A percentile compares a stretch with the other conserved stretches of the same genome.
These are phyloP conservation scores for Sturnus vulgaris DNA, from an alignment of 2,113 vertebrate genomes.

Conservation along the genomic window DNA sequence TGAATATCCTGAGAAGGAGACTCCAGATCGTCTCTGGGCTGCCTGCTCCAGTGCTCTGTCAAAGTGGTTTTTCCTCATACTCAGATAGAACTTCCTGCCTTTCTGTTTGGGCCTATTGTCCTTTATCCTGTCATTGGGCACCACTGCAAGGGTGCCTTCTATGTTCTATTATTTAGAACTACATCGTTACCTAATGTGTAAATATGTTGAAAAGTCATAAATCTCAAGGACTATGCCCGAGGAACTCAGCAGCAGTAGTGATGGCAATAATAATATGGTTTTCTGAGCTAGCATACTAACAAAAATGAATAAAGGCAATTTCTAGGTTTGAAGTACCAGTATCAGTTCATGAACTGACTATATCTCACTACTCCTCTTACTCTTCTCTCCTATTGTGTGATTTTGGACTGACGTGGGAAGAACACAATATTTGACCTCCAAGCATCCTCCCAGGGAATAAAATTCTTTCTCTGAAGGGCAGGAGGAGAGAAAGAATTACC, in stretches of 20 bases:
- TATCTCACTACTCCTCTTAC: not conserved
- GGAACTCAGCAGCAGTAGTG: not conserved
- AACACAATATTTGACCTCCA: not conserved
- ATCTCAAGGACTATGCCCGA: not conserved
- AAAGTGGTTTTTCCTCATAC: not conserved
- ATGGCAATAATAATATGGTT: not conserved
- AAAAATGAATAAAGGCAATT: not conserved
- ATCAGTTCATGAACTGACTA: not conserved
- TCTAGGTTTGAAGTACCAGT: not conserved
- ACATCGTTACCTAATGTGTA: not conserved
- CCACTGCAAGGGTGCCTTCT: not conserved
- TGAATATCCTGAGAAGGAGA: accelerated
- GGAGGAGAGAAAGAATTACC: not conserved
- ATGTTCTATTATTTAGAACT: not conserved
- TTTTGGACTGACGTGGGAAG: not conserved
- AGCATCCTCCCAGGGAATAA: not conserved
- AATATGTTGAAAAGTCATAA: not conserved
- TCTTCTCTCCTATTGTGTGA: not conserved
- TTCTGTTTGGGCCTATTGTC: not conserved
- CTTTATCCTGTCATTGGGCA: not conserved
- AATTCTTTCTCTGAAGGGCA: not conserved
- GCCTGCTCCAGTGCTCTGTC: not conserved
- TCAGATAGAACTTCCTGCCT: not conserved
- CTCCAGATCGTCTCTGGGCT: not conserved
- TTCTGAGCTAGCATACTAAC: not conserved